A percentile compares a stretch with the other conserved stretches of the same genome.
phyloP scores from a whole-genome alignment of 2,797 vertebrate genomes.

The Hoplostethus atlanticus region DNA sequence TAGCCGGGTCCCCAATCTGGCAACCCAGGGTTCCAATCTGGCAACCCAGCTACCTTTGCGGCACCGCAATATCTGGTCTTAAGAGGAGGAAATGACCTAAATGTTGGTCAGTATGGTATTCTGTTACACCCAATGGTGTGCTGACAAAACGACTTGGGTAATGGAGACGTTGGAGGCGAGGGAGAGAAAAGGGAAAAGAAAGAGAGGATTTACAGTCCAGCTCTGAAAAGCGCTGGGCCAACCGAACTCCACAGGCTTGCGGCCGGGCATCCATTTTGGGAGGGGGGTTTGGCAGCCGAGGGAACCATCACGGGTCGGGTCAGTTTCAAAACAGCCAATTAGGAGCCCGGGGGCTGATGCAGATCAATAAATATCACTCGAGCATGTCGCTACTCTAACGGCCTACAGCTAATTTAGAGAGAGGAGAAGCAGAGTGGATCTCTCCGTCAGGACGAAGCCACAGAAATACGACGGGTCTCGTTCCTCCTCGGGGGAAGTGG shows the following conservation, averaged over 20 bases:
- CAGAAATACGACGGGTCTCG: conserved; percentile 32
- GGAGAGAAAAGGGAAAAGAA: conserved; percentile 40
- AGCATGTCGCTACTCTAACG: conserved; percentile 68
- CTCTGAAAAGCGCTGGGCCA: conserved; percentile 69
- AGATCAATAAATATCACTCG: conserved; percentile 73
- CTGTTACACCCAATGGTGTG: conserved; percentile 84
- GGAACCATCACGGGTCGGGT: conserved; percentile 70
- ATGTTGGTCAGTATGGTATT: conserved; percentile 82
- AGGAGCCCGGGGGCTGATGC: conserved; percentile 60
- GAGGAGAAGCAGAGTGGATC: conserved; percentile 49
- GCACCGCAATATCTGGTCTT: conserved; percentile 81
- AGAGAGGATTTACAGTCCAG: conserved; percentile 74
- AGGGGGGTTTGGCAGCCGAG: conserved; percentile 67
- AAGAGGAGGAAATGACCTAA: conserved; percentile 86
- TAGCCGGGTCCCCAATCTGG: conserved; percentile 82
- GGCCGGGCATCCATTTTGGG: conserved; percentile 76
- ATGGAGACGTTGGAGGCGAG: conserved; percentile 76
- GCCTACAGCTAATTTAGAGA: conserved; percentile 42
- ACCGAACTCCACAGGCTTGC: conserved; percentile 54
- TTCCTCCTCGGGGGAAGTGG: conserved; percentile 20
- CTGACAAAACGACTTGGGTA: conserved; percentile 81
- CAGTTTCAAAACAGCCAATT: conserved; percentile 77
- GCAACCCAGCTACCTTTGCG: conserved; percentile 79
- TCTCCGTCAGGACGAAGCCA: conserved; percentile 40
- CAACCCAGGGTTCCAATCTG: conserved; percentile 76